Conservation (phyloP, 2,888 invertebrate genomes). For the Atrina japonica region DNA sequence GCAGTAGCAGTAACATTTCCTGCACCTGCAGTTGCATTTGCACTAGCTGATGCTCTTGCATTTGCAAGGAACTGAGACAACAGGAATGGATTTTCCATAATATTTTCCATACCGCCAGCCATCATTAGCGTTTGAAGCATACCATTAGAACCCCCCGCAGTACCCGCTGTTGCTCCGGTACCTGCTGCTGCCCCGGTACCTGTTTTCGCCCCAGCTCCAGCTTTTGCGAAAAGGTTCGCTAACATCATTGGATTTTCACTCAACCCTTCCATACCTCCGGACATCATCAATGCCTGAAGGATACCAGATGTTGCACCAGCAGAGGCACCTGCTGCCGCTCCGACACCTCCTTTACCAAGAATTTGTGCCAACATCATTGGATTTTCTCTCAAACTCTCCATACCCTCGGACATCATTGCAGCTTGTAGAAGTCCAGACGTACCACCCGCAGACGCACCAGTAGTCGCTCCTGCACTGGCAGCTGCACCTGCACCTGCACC, state of each 20-base stretch:
- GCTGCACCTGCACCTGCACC: constrained; percentile 1
- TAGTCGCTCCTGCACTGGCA: background rate
- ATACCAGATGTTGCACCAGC: constrained; percentile 3
- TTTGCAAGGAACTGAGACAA: background rate
- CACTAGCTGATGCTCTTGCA: background rate
- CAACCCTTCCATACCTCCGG: background rate
- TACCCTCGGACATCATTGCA: background rate
- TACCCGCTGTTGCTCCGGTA: background rate
- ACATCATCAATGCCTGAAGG: background rate
- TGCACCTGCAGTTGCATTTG: constrained; percentile 3
- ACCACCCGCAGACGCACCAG: background rate
- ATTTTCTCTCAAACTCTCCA: constrained; percentile 4
- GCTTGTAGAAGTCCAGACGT: background rate
- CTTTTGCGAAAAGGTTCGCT: background rate
- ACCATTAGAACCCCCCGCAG: background rate
- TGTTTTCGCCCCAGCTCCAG: background rate
- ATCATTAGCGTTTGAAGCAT: background rate
- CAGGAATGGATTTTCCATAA: constrained; percentile 4
- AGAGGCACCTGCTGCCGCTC: background rate
- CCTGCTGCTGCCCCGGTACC: background rate
- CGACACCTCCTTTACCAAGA: background rate
- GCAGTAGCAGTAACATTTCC: background rate
- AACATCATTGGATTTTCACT: constrained; percentile 3
- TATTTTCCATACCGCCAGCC: background rate
- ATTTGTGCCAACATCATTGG: background rate